Base-by-base conservation (phyloP, 2,888 invertebrate species). In the Cylloceria caligata region DNA sequence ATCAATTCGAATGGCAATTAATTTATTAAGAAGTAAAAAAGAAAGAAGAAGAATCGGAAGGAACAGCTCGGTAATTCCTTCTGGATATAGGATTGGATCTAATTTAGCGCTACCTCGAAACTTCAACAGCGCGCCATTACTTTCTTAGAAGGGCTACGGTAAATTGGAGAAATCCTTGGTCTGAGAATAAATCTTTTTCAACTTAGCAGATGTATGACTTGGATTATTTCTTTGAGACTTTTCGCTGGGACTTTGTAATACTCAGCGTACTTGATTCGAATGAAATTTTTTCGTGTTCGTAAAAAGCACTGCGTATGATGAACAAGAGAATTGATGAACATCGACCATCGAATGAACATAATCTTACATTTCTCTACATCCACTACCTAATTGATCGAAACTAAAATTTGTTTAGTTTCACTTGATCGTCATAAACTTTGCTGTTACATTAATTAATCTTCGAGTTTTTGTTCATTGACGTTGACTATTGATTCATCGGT, bases 61-160 rank as follows among this genome's bases (percentile, higher is more conserved):
- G 68, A 67, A 13, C 34, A 45, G 11, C 11, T 16, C 42, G 75
- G 68, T 73, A 69, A 86, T 79, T 81, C 83, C 82, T 85, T 84
- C 82, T 83, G 34, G 30, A 9, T 34, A 11, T 77, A 83, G 76
- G 84, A 81, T 80, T 77, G 83, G 84, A 85, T 87, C 86, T 87
- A 88, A 88, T 89, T 88, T 87, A 87, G 85, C 85, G 86, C 86
- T 86, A 85, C 80, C 84, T 85, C 83, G 85, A 72, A 84, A 86
- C 83, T 83, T 73, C 52, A 82, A 80, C 69, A 62, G 52, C 9
- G 52, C 42, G 52, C 64, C n/a, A n/a, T n/a, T 9, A 79, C 80
- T 86, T 84, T 81, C 82, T 84, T 64, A 67, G 52, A 49, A 81
- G 77, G 80, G 81, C 69, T 84, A 13, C 52, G 84, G 80, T 81